Conservation (phyloP, 2,113 vertebrate species). For the Triplophysa dalaica region DNA sequence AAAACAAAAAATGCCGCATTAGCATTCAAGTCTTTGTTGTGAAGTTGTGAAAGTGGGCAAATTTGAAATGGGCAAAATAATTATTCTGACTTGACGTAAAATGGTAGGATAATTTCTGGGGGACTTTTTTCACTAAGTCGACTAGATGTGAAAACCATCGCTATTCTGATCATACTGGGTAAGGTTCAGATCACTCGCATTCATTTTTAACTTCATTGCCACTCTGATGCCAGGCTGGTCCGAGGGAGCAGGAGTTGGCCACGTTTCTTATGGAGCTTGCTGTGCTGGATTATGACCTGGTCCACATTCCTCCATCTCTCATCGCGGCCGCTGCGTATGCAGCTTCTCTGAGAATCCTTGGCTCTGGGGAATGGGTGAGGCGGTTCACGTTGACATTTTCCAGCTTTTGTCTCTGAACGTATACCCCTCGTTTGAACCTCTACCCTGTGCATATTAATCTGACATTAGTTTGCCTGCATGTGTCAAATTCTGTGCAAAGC, state of each 20-base stretch:
- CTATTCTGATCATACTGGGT: no score
- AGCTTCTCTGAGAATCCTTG: not conserved
- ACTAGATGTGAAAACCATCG: no score
- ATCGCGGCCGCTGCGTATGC: not conserved
- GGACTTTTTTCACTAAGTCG: not conserved
- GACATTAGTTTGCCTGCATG: not conserved
- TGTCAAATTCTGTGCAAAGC: not conserved
- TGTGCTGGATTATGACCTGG: not conserved
- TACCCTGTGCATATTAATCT: no score
- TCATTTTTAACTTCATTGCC: no score
- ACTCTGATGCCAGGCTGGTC: not conserved
- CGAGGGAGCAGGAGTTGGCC: not conserved
- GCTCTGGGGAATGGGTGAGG: not conserved
- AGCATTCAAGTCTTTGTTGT: no score
- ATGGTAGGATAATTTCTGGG: no score
- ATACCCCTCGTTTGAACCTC: no score
- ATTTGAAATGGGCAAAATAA: no score
- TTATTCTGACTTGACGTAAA: no score
- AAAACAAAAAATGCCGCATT: no score
- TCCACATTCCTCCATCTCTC: not conserved
- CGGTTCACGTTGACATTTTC: not conserved
- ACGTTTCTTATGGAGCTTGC: not conserved
- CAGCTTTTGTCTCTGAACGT: not conserved
- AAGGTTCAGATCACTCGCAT: not conserved
- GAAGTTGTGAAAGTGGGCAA: no score